Evolutionary conservation across 2,113 vertebrate species (phyloP).

Genomic region (Leptosomus discolor): DNA sequence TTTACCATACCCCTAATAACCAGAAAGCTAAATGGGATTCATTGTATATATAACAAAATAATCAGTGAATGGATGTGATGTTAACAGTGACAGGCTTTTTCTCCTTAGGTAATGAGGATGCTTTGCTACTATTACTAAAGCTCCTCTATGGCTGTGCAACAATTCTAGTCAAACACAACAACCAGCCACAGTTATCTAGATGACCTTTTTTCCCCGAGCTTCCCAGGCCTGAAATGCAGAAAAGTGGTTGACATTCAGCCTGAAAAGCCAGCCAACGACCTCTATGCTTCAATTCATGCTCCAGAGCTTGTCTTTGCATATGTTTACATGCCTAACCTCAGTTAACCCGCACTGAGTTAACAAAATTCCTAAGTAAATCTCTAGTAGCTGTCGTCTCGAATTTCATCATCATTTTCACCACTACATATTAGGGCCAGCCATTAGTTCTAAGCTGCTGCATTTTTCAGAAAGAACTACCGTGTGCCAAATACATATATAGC

Average conservation of each 20-base stretch:
- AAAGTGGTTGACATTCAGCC: neutral
- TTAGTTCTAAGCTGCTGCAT: neutral
- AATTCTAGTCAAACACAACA: neutral
- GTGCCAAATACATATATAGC: neutral
- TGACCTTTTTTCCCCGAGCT: neutral
- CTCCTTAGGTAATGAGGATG: neutral
- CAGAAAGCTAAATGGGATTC: neutral
- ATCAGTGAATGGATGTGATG: neutral
- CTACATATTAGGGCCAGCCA: neutral
- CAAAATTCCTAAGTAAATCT: neutral
- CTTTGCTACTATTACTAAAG: neutral
- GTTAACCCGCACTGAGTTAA: neutral
- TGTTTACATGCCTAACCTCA: neutral
- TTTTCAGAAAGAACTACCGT: neutral
- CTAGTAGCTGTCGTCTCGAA: neutral
- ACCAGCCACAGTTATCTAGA: neutral
- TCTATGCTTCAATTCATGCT: neutral
- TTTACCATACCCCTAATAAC: neutral
- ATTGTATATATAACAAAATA: neutral
- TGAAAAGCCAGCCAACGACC: neutral
- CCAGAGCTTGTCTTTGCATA: neutral
- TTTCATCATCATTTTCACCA: neutral
- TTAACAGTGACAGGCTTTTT: neutral
- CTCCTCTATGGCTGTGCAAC: neutral
- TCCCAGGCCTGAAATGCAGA: neutral